Percentiles rank a stretch among this genome's conserved stretches.
phyloP scores from a whole-genome alignment of 2,113 vertebrate genomes.

The Pangasianodon hypophthalmus region DNA sequence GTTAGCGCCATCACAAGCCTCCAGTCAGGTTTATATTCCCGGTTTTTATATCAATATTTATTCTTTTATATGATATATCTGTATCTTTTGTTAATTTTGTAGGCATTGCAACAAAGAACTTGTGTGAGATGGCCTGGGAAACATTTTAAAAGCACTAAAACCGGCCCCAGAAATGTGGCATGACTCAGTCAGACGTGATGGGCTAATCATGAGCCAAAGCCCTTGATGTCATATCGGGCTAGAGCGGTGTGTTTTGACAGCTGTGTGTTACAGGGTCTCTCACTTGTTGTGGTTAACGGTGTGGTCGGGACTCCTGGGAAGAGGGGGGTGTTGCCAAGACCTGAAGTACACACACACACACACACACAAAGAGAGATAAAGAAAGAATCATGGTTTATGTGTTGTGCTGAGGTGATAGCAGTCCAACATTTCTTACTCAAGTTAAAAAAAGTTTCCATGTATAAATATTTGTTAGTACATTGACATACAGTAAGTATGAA shows the following conservation, averaged over 20 bases:
- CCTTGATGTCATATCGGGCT: constrained; percentile 15
- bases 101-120: neutral
- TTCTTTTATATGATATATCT: neutral
- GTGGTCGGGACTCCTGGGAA: constrained; percentile 28
- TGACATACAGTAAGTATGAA: neutral
- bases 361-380: neutral
- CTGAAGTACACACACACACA: constrained; percentile 8
- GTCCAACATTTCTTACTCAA: neutral
- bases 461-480: neutral
- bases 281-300: constrained; percentile 43
- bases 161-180: neutral
- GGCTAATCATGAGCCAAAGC: neutral
- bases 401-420: neutral
- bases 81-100: neutral
- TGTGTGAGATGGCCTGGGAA: neutral
- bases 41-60: neutral
- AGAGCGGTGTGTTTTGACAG: constrained; percentile 43
- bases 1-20: neutral
- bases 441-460: neutral
- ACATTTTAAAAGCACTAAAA: neutral
- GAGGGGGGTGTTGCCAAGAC: neutral
- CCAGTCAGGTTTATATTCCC: neutral
- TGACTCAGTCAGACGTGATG: neutral
- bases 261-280: constrained; percentile 40
- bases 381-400: too few species aligned